Base-by-base conservation (phyloP, 2,113 vertebrate species). In the Myodes glareolus region DNA sequence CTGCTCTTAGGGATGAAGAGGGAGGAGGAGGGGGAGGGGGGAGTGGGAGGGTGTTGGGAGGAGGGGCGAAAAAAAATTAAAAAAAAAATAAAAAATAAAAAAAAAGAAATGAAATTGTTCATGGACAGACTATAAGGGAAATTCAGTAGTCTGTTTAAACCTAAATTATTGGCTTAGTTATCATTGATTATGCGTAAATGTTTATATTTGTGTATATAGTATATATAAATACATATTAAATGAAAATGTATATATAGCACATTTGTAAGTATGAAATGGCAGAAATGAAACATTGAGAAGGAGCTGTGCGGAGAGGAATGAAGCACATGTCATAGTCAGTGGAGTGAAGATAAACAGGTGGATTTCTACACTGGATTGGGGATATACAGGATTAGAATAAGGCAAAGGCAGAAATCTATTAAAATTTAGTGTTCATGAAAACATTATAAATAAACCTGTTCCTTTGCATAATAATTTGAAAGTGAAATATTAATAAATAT, bases 111-210 rank as follows among this genome's bases (percentile, higher is more conserved):
- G 31, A 77, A 47, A 50, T 78, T 33, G 10, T 0, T 5, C 55
- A 36, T 33, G 2, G 0, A 70, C 1, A 63, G 23, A 90, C 7
- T 45, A 84, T 65, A 13, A 42, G 29, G 5, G 47, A 13, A 86
- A 76, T 19, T 42, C 36, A 93, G n/a, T 39, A 13, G 0, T 14
- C 1, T 55, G 17, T 36, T 31, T 81, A n/a, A 47, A 50, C 4
- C 12, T 17, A 47, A 94, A 61, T 63, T 81, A 91, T 36, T 88
- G 29, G 70, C 65, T 73, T 75, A 88, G 61, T 73, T n/a, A 94
- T 89, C 21, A 19, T 50, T 9, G 8, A 2, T 42, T 10, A 6
- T n/a, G 1, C 1, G 10, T 65, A 47, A 84, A 85, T 39, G 25
- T 73, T 50, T 80, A 19, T 52, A 29, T 70, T 4, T 73, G 19